These are phyloP conservation scores for Rachycentron canadum DNA, from an alignment of 2,797 vertebrate species.

Conservation along the genomic window DNA sequence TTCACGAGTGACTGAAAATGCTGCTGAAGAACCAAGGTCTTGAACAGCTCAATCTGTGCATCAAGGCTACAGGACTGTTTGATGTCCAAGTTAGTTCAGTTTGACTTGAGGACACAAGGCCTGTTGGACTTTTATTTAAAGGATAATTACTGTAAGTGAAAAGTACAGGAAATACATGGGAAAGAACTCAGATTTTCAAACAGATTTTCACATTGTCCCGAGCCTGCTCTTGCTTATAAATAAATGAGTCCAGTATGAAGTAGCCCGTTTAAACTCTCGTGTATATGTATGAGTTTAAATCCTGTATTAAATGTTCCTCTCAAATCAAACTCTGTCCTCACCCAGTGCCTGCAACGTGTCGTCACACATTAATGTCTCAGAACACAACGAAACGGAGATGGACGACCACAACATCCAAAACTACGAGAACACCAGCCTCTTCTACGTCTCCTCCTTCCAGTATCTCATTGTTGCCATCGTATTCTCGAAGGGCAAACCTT, in stretches of 20 bases:
- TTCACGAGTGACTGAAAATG: too few relatives aligned
- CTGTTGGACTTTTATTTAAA: too few relatives aligned
- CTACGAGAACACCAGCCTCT: conserved; percentile 97
- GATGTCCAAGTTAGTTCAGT: too few relatives aligned
- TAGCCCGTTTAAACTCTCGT: background rate
- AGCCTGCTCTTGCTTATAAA: too few relatives aligned
- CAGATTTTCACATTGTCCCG: too few relatives aligned
- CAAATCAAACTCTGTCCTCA: conserved; percentile 22
- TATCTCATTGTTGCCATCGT: conserved; percentile 96
- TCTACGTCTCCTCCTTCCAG: conserved; percentile 97
- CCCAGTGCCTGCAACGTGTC: conserved; percentile 87
- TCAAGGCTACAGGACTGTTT: too few relatives aligned
- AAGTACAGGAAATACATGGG: too few relatives aligned
- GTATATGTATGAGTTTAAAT: background rate
- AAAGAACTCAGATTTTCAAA: too few relatives aligned
- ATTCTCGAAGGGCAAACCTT: conserved; percentile 99
- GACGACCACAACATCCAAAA: conserved; percentile 93
- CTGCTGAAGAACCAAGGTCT: too few relatives aligned
- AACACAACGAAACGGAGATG: conserved; percentile 80
- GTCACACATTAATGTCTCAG: conserved; percentile 65
- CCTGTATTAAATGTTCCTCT: background rate
- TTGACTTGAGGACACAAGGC: too few relatives aligned
- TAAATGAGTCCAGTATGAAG: background rate
- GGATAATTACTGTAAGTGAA: too few relatives aligned
- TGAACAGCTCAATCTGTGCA: too few relatives aligned